Evolutionary conservation across 1,140 invertebrate species (phyloP).

Genomic region (Antheraea pernyi): DNA sequence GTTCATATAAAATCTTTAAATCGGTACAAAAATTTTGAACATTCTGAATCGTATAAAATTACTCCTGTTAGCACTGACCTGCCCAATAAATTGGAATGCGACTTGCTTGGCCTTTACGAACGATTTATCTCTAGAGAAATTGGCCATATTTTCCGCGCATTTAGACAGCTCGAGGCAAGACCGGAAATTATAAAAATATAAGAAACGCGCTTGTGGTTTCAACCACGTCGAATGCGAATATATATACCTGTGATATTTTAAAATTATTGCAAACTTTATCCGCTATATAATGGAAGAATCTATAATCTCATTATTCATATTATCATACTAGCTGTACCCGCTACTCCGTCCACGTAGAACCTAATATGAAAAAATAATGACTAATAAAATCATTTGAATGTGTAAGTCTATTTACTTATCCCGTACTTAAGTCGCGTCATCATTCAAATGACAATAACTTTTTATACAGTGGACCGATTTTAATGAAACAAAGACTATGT

Average conservation of each 20-base stretch:
- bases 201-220: background rate
- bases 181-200: slow-evolving; percentile 1
- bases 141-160: slow-evolving; percentile 9
- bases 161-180: background rate
- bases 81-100: background rate
- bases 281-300: too few relatives aligned
- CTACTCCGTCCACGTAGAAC: too few relatives aligned
- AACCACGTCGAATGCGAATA: background rate
- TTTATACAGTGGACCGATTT: too few relatives aligned
- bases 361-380: too few relatives aligned
- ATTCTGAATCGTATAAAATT: slow-evolving; percentile 2
- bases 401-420: too few relatives aligned
- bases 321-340: too few relatives aligned
- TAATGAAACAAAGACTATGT: too few relatives aligned
- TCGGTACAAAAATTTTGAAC: background rate
- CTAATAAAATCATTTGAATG: too few relatives aligned
- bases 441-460: too few relatives aligned
- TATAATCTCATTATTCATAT: too few relatives aligned
- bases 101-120: background rate
- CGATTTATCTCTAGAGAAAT: slow-evolving; percentile 3
- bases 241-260: background rate
- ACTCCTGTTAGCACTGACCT: background rate
- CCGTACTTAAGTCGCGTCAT: too few relatives aligned
- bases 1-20: slow-evolving; percentile 1
- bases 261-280: background rate